Conservation (phyloP, 2,797 vertebrate genomes). For the Fistularia commersonii region DNA sequence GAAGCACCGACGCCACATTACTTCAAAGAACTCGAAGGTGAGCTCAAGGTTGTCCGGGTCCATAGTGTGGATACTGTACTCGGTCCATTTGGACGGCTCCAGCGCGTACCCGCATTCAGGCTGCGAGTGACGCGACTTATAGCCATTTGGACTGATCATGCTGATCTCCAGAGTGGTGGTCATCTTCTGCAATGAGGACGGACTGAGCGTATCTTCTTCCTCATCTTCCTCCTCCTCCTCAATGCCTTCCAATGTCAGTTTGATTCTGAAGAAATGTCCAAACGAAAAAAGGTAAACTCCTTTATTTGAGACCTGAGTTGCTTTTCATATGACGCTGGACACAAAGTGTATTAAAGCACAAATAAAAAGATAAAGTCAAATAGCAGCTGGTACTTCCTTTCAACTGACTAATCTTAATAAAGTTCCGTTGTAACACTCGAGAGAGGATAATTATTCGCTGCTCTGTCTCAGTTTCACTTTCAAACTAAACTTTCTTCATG, state of each 20-base stretch:
- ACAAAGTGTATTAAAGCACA: background rate
- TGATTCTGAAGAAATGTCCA: conserved; percentile 75
- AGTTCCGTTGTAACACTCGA: background rate
- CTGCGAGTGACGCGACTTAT: conserved; percentile 89
- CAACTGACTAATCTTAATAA: background rate
- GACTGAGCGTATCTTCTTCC: conserved; percentile 72
- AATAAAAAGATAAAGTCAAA: background rate
- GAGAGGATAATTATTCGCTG: conserved; percentile 1
- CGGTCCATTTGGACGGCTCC: conserved; percentile 86
- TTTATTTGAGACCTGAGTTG: too few species aligned
- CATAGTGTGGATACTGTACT: conserved; percentile 96
- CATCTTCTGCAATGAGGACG: conserved; percentile 81
- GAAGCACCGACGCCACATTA: conserved; percentile 31
- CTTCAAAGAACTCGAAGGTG: conserved; percentile 98
- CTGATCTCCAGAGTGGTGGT: conserved; percentile 86
- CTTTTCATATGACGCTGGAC: too few species aligned
- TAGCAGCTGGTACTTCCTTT: background rate
- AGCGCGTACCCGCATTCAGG: conserved; percentile 92
- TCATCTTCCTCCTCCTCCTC: conserved; percentile 83
- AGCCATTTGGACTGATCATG: conserved; percentile 84
- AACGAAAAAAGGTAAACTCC: too few species aligned
- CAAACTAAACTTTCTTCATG: conserved; percentile 22
- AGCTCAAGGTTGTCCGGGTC: conserved; percentile 95
- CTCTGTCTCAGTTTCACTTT: conserved; percentile 12
- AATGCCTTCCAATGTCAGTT: conserved; percentile 86